A percentile compares a stretch with the other conserved stretches of the same genome.
These are phyloP conservation scores for Eonycteris spelaea DNA, from an alignment of 2,113 vertebrate species.

Conservation along the genomic window DNA sequence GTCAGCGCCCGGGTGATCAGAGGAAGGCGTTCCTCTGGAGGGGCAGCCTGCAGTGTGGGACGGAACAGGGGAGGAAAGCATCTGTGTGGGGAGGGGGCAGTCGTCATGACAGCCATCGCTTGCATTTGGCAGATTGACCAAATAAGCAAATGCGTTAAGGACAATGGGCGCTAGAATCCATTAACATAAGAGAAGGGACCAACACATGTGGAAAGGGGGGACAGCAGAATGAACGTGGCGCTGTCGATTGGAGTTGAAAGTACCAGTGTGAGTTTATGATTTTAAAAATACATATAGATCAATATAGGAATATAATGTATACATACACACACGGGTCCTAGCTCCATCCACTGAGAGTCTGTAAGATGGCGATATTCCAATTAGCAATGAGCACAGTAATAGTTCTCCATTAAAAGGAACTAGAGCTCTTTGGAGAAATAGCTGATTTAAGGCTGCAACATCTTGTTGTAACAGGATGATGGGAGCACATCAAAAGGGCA, in stretches of 20 bases:
- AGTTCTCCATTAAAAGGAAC: neutral
- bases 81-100: rapidly evolving
- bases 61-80: neutral
- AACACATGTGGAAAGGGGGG: neutral
- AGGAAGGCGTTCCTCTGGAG: neutral
- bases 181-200: neutral
- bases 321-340: neutral
- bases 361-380: neutral
- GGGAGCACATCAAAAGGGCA: neutral
- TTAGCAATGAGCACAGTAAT: neutral
- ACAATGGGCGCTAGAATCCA: neutral
- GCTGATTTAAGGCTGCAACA: neutral
- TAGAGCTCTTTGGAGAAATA: neutral
- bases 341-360: neutral
- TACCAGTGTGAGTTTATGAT: neutral
- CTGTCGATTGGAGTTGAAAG: neutral
- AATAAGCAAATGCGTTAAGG: neutral
- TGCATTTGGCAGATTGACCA: neutral
- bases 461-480: neutral
- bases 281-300: neutral
- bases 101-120: rapidly evolving
- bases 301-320: neutral
- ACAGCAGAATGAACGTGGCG: neutral
- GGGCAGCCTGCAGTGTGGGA: neutral
- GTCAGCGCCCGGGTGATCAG: neutral